These are phyloP conservation scores for Poecile montanus DNA, from an alignment of 2,797 vertebrate species.

Conservation along the genomic window DNA sequence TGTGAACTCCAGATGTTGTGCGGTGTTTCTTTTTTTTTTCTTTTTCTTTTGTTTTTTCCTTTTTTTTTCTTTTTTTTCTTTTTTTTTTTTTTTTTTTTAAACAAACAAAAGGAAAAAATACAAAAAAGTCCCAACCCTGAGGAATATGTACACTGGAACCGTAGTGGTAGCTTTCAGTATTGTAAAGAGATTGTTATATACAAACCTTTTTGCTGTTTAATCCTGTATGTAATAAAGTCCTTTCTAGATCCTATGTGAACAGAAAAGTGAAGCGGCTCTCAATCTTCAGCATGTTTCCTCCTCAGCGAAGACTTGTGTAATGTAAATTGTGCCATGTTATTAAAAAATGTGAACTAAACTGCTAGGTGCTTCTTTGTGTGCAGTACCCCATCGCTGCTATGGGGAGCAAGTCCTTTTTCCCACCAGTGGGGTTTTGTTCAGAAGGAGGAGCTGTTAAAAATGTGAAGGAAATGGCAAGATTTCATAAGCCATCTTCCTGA, in stretches of 20 bases:
- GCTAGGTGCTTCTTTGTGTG: conserved; percentile 80
- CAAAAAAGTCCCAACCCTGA: conserved; percentile 53
- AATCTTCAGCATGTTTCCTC: conserved; percentile 98
- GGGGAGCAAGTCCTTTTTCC: conserved; percentile 25
- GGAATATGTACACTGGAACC: conserved; percentile 91
- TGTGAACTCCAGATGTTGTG: conserved; percentile 97
- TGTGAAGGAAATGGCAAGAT: not conserved
- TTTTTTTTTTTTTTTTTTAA: not conserved
- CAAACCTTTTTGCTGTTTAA: conserved; percentile 95
- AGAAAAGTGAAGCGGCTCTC: conserved; percentile 86
- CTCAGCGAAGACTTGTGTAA: conserved; percentile 96
- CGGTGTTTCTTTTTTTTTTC: conserved; percentile 74
- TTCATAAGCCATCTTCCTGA: not conserved
- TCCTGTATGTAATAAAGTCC: conserved; percentile 94
- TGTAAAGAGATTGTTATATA: conserved; percentile 97
- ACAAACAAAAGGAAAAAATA: conserved; percentile 78
- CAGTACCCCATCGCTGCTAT: conserved; percentile 51
- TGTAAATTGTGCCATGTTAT: conserved; percentile 99
- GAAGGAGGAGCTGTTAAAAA: not conserved
- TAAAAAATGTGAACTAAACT: conserved; percentile 98
- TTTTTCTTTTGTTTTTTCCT: no score
- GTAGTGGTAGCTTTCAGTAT: conserved; percentile 97
- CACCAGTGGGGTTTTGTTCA: conserved; percentile 1
- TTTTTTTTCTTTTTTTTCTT: not conserved
- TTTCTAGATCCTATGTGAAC: conserved; percentile 96